Evolutionary conservation across 2,113 vertebrate genomes (phyloP), one percentile per base, ranked within the genome.

Genomic region (Heliornis fulica): DNA sequence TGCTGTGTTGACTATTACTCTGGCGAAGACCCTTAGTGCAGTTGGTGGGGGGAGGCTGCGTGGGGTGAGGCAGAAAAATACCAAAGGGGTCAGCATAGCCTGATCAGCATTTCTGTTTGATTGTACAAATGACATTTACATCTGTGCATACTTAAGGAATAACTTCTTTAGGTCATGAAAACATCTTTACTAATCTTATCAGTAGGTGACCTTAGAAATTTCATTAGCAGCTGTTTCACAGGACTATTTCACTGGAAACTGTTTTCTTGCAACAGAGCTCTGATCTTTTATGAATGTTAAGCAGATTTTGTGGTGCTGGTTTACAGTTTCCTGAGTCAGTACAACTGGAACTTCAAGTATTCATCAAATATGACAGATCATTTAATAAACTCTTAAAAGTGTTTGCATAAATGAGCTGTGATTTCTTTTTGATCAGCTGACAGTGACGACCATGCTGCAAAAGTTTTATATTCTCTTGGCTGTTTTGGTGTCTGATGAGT

Each of bases 41-140:
- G n/a, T 1, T 28, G 40, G 40, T 9, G 29, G 23, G 28, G 32
- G 36, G n/a, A n/a, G 51, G 8, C 3, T 0, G 18, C 22, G 32
- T 13, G 9, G 11, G 3, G 12, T 10, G 11, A 45, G 32, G 23
- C 3, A 34, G n/a, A 2, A 10, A 51, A 14, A 16, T 28, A 23
- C 5, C 16, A 18, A 59, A 68, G 68, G 12, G 22, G 13, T 34
- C 51, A 51, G 32, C 36, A 22, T 1, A 50, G 56, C 54, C 34
- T 0, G 1, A 46, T 60, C 36, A 46, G 45, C 8, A 10, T 46
- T 51, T 60, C 45, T 57, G 53, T 34, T 74, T 38, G n/a, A 66
- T 40, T n/a, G 17, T 9, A 60, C 0, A 2, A 53, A 72, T 41
- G 18, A 48, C 46, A 41, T 45, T 25, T 82, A 57, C 59, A 66